Evolutionary conservation across 2,888 invertebrate species (phyloP).

Genomic region (Yponomeuta evonymella): DNA sequence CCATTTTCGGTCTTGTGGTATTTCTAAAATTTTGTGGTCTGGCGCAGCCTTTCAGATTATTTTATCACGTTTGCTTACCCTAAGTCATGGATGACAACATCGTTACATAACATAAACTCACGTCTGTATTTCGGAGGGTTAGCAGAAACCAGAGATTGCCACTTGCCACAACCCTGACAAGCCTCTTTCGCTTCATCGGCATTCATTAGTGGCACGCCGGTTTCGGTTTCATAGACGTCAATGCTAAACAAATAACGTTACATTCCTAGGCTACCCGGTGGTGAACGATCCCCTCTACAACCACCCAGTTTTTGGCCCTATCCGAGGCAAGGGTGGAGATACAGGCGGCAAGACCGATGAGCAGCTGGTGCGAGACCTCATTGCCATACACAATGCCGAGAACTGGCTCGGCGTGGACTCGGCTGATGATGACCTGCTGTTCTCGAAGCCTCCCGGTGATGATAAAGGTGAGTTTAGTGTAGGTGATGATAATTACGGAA

Average conservation of each 20-base stretch:
- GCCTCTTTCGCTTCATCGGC: too few species aligned
- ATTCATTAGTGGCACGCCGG: too few species aligned
- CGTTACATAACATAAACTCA: too few species aligned
- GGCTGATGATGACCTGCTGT: slow-evolving; percentile 89
- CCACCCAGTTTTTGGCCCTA: slow-evolving; percentile 95
- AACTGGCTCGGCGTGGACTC: slow-evolving; percentile 95
- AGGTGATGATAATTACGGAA: neutral
- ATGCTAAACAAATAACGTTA: neutral
- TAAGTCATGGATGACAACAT: too few species aligned
- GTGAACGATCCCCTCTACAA: slow-evolving; percentile 98
- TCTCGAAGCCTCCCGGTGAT: slow-evolving; percentile 84
- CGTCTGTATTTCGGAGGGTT: too few species aligned
- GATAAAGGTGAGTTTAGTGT: slow-evolving; percentile 68
- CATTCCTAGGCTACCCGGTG: slow-evolving; percentile 89
- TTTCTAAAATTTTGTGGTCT: too few species aligned
- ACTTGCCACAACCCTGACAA: too few species aligned
- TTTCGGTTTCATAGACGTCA: too few species aligned
- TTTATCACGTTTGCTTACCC: too few species aligned
- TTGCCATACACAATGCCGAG: slow-evolving; percentile 94
- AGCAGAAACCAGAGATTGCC: too few species aligned
- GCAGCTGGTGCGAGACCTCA: slow-evolving; percentile 90
- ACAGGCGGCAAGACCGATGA: slow-evolving; percentile 93
- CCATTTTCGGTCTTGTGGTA: too few species aligned
- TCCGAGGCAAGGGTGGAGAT: slow-evolving; percentile 92
- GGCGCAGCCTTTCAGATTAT: too few species aligned